phyloP scores from a whole-genome alignment of 2,113 vertebrate genomes.

The Chloropsis cyanopogon region DNA sequence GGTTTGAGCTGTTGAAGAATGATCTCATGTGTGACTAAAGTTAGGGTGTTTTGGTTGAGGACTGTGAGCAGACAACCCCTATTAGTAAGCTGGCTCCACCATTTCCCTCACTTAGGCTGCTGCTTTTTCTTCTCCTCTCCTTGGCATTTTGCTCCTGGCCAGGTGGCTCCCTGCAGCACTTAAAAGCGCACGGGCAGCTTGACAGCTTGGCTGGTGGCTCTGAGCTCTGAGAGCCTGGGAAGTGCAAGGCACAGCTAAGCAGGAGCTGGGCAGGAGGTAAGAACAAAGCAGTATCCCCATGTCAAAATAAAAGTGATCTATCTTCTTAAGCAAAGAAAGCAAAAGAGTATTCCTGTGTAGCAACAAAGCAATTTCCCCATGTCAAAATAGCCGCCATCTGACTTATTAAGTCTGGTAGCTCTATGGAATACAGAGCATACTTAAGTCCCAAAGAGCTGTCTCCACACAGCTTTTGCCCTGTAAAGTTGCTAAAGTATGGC shows the following conservation, averaged over 20 bases:
- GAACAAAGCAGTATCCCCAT: background rate
- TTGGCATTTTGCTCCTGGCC: background rate
- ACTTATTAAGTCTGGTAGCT: background rate
- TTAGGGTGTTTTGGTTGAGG: background rate
- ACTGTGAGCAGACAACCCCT: background rate
- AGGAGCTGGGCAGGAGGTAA: background rate
- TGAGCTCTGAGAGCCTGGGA: background rate
- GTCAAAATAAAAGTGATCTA: background rate
- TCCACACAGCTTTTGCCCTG: background rate
- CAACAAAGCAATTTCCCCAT: background rate
- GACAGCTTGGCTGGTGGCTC: background rate
- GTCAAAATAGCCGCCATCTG: background rate
- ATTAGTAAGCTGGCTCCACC: background rate
- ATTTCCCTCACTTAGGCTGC: background rate
- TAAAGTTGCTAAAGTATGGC: background rate
- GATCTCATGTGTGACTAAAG: background rate
- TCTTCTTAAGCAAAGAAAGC: background rate
- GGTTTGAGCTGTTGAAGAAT: background rate
- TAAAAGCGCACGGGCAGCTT: background rate
- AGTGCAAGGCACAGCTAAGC: background rate
- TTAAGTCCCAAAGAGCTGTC: background rate
- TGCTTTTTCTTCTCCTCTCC: background rate
- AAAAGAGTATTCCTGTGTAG: background rate
- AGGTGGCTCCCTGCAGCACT: background rate
- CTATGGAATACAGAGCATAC: background rate